Evolutionary conservation across 2,113 vertebrate genomes (phyloP).

Genomic region (Brevimyrus niger): DNA sequence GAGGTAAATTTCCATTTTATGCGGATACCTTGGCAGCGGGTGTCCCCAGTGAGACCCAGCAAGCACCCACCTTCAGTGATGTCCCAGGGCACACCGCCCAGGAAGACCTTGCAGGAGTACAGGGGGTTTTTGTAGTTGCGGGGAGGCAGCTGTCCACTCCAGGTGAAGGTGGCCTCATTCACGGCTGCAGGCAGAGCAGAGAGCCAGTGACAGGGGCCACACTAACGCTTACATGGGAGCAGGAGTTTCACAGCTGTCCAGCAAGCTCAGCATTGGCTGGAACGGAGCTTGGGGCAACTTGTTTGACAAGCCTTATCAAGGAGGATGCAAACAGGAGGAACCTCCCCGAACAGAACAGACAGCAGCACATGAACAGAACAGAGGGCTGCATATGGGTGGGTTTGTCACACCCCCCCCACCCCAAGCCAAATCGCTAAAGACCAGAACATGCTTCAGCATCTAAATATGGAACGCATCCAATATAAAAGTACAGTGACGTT

Average conservation of each 20-base stretch:
- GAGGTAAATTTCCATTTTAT: background rate
- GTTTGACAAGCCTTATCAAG: background rate
- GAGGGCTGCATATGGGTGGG: no score
- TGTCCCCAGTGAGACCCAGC: background rate
- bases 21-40: background rate
- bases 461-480: no score
- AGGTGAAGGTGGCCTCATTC: conserved; percentile 95
- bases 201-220: background rate
- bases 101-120: conserved; percentile 96
- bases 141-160: conserved; percentile 93
- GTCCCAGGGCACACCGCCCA: conserved; percentile 97
- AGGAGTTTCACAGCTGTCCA: background rate
- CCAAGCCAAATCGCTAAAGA: no score
- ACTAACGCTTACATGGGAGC: background rate
- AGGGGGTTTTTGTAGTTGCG: conserved; percentile 92
- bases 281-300: background rate
- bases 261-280: background rate
- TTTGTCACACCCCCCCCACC: no score
- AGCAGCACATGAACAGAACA: no score
- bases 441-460: no score
- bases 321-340: background rate
- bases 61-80: conserved; percentile 86
- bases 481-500: background rate
- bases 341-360: no score
- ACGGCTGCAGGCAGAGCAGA: conserved; percentile 63